phyloP scores from a whole-genome alignment of 2,113 vertebrate genomes.

The Hypanus sabinus region DNA sequence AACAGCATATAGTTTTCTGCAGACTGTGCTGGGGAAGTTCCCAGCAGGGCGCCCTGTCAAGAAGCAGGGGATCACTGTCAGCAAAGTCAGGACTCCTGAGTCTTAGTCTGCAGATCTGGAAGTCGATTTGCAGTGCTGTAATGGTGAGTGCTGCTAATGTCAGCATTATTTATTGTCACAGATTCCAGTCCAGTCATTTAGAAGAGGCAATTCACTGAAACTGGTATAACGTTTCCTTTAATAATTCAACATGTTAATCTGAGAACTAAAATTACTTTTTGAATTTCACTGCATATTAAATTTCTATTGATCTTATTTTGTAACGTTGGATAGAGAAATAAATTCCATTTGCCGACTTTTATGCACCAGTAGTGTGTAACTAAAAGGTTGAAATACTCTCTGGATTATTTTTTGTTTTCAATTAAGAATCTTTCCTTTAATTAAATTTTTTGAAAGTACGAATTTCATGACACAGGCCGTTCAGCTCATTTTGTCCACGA shows the following conservation, averaged over 20 bases:
- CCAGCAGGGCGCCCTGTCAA: no score
- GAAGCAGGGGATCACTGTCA: no score
- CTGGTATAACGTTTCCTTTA: background rate
- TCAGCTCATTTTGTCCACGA: no score
- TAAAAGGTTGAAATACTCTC: background rate
- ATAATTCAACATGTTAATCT: background rate
- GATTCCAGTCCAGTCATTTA: background rate
- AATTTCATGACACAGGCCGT: no score
- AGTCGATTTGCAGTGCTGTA: no score
- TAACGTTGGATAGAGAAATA: background rate
- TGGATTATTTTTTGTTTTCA: background rate
- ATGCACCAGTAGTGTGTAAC: background rate
- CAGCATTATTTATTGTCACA: no score
- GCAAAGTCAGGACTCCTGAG: no score
- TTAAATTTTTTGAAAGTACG: background rate
- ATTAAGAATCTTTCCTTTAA: background rate
- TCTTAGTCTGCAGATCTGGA: no score
- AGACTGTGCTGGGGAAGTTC: no score
- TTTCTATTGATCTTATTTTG: background rate
- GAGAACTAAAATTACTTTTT: background rate
- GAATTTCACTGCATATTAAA: background rate
- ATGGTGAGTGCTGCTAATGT: no score
- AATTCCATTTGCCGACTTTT: background rate
- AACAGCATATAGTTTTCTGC: no score
- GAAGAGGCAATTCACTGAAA: background rate